Percentiles rank a stretch among this genome's conserved stretches.
phyloP scores from a whole-genome alignment of 2,888 invertebrate genomes.

The Philaethria dido region DNA sequence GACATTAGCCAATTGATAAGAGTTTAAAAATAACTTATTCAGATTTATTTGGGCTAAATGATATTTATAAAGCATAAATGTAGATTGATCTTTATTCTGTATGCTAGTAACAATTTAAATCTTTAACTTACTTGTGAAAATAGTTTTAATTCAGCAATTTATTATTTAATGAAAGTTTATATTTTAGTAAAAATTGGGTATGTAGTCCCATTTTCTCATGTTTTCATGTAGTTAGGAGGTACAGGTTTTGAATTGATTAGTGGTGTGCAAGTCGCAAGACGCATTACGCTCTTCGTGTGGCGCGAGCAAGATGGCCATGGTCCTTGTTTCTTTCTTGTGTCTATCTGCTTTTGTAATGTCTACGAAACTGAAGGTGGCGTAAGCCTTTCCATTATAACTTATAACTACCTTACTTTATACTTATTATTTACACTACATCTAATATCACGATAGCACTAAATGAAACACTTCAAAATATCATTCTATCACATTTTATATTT shows the following conservation, averaged over 20 bases:
- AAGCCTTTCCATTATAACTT: slow-evolving; percentile 44
- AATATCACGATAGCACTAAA: slow-evolving; percentile 26
- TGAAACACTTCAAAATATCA: slow-evolving; percentile 15
- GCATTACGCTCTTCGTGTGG: slow-evolving; percentile 62
- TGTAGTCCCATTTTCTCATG: not conserved
- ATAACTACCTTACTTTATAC: slow-evolving; percentile 23
- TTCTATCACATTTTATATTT: not conserved
- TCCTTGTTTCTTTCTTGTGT: slow-evolving; percentile 66
- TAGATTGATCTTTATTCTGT: not conserved
- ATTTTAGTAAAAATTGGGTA: not conserved
- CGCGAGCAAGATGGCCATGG: slow-evolving; percentile 82
- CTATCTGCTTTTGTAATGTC: slow-evolving; percentile 57
- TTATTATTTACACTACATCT: slow-evolving; percentile 10
- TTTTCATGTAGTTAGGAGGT: slow-evolving; percentile 13
- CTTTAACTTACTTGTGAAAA: not conserved
- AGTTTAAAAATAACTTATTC: not conserved
- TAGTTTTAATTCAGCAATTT: not conserved
- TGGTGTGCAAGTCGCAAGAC: slow-evolving; percentile 62
- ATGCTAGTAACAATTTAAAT: not conserved
- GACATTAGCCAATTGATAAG: slow-evolving; percentile 16
- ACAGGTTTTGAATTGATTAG: slow-evolving; percentile 40
- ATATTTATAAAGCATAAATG: not conserved
- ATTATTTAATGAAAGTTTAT: slow-evolving; percentile 2
- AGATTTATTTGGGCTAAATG: slow-evolving; percentile 3
- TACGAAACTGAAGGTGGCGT: slow-evolving; percentile 70